Base-by-base conservation (phyloP, 37 sponge, comb jelly and placozoan species). In the Chondrilla cf. caribensis region DNA sequence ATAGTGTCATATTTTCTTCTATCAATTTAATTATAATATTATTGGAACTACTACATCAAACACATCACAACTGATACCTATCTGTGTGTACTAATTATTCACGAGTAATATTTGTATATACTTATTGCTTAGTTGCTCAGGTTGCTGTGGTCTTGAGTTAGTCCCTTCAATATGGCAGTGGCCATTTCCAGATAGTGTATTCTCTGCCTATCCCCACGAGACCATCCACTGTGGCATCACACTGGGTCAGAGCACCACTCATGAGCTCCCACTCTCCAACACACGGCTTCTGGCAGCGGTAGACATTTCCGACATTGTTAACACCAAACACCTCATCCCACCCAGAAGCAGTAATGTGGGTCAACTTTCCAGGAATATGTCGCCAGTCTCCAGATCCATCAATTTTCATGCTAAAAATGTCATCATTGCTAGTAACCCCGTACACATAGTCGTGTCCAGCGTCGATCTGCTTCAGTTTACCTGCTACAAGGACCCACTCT, bases 271-370 rank as follows among this genome's bases (percentile, higher is more conserved):
- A 89, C 24, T 84, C 43, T 19, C 85, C 85, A 72, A 76, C 32
- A 33, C 89, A 89, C 0, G 89, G 89, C 81, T 84, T 89, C 78
- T 73, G 77, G 79, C 90, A 89, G 51, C 90, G 82, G 26, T 40
- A 89, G 38, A 85, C 66, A 2, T 65, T 2, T 8, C 35, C 41
- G 6, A 7, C 24, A 31, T 25, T 9, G 38, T 67, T 78, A 2
- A 85, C 67, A 0, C 86, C 90, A 82, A 85, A 89, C 37, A 89
- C 54, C 51, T 85, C 85, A 55, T 85, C 18, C 11, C 21, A 0
- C 18, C 90, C 90, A 4, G 79, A 82, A 33, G 78, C 86, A 3
- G 90, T 78, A 7, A 89, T 64, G 44, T 89, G 83, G 26, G 51
- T 72, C 18, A 89, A 58, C 24, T 54, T 44, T 0, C 83, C 83